Conservation (phyloP, 2,113 vertebrate species). For the Sylvia atricapilla region DNA sequence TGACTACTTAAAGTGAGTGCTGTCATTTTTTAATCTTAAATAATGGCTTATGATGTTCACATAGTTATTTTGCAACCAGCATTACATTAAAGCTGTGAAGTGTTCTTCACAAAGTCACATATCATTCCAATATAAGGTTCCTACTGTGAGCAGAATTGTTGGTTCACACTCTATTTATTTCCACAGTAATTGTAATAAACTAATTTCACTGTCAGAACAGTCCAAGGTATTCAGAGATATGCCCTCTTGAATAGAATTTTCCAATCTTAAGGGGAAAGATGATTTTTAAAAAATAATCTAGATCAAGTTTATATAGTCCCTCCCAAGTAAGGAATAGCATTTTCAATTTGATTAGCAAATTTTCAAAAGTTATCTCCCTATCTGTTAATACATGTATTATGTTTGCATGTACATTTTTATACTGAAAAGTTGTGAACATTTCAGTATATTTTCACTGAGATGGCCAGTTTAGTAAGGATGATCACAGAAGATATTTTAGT, state of each 20-base stretch:
- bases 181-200: neutral
- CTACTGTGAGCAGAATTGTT: conserved; percentile 3
- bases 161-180: conserved; percentile 20
- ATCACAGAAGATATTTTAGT: neutral
- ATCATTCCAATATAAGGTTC: neutral
- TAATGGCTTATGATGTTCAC: neutral
- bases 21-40: neutral
- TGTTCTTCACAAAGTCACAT: conserved; percentile 5
- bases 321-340: neutral
- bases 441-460: neutral
- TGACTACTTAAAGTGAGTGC: neutral
- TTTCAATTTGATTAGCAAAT: neutral
- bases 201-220: neutral
- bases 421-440: neutral
- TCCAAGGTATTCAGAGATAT: neutral
- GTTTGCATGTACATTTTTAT: neutral
- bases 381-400: neutral
- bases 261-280: neutral
- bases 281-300: neutral
- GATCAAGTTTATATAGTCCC: neutral
- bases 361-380: neutral
- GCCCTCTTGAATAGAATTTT: neutral
- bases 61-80: neutral
- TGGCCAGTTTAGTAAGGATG: neutral
- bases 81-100: neutral